Conservation (phyloP, 1,140 invertebrate species). For the Drosophila pallidifrons region DNA sequence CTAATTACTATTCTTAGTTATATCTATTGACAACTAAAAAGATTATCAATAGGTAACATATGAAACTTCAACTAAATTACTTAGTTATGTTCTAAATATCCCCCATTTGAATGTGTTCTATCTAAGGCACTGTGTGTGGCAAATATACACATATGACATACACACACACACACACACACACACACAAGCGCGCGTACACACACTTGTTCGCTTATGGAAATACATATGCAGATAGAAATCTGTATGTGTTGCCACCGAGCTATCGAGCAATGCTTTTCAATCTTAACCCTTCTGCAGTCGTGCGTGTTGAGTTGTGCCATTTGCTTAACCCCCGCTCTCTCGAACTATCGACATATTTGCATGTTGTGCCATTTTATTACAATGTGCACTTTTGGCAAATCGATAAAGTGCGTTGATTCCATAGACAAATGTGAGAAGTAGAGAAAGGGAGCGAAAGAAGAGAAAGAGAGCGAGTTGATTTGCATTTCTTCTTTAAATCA, state of each 20-base stretch:
- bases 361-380: conserved; percentile 68
- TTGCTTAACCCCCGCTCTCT: conserved; percentile 11
- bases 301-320: conserved; percentile 45
- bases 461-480: conserved; percentile 2
- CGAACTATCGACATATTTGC: conserved; percentile 61
- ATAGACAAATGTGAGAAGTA: conserved; percentile 2
- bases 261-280: conserved; percentile 59
- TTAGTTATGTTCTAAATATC: background rate
- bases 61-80: too few relatives aligned
- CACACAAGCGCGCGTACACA: background rate
- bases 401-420: conserved; percentile 50
- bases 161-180: background rate
- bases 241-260: background rate
- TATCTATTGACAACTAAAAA: too few relatives aligned
- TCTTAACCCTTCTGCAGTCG: conserved; percentile 75
- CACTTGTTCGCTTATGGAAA: conserved; percentile 6
- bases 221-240: conserved; percentile 11
- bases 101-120: background rate
- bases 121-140: background rate
- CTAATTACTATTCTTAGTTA: too few relatives aligned
- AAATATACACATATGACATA: background rate
- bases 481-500: conserved; percentile 29
- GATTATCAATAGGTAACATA: too few relatives aligned
- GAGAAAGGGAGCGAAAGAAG: background rate
- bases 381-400: conserved; percentile 47